Evolutionary conservation across 2,888 invertebrate genomes (phyloP).

Genomic region (Oligia strigilis): DNA sequence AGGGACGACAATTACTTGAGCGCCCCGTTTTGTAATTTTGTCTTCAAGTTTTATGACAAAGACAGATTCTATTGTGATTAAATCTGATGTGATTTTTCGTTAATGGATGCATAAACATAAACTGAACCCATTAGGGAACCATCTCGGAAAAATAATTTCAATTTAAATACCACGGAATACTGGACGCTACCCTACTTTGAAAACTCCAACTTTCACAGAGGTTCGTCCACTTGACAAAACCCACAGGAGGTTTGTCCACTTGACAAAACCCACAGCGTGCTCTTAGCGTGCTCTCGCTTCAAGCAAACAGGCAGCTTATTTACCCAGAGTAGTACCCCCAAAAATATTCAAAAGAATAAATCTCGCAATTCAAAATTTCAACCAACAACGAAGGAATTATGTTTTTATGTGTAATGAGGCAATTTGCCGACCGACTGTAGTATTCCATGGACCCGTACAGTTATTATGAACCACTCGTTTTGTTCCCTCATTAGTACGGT

Average conservation of each 20-base stretch:
- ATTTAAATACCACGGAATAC: background rate
- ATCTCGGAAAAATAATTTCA: background rate
- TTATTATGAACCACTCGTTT: slow-evolving; percentile 71
- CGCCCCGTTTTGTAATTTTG: slow-evolving; percentile 14
- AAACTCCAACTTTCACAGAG: background rate
- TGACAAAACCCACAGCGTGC: background rate
- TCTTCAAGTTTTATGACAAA: slow-evolving; percentile 20
- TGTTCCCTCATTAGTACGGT: slow-evolving; percentile 64
- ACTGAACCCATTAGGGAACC: background rate
- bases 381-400: slow-evolving; percentile 49
- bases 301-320: slow-evolving; percentile 5
- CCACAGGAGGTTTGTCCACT: slow-evolving; percentile 12
- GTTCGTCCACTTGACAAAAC: slow-evolving; percentile 4
- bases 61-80: slow-evolving; percentile 2
- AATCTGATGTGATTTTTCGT: background rate
- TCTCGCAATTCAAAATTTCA: slow-evolving; percentile 24
- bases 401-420: slow-evolving; percentile 69
- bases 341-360: slow-evolving; percentile 51
- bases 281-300: too few species aligned
- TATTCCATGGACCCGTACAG: slow-evolving; percentile 50
- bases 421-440: slow-evolving; percentile 68
- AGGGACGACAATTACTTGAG: slow-evolving; percentile 31
- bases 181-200: background rate
- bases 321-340: background rate
- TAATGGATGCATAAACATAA: background rate